Base-by-base conservation (phyloP, 2,113 vertebrate genomes). In the Urocynchramus pylzowi region DNA sequence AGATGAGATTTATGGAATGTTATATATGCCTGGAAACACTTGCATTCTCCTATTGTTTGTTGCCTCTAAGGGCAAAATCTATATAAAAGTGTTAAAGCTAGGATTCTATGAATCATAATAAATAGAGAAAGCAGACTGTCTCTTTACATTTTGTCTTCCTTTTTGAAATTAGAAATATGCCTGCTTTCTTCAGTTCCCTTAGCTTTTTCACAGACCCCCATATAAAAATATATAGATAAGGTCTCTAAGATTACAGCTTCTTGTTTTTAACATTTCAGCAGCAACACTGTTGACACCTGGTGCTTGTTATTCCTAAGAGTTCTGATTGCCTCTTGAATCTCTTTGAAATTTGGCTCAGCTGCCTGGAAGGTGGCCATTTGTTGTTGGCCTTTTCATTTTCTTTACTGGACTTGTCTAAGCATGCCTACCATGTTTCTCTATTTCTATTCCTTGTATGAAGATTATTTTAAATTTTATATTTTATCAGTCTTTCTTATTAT, bases 271-370 rank as follows among this genome's bases (percentile, higher is more conserved):
- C 41, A 27, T 83, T 90, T 83, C 41, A 90, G 53, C 18, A 57
- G 9, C 75, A 69, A 16, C 45, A 41, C 31, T 95, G 33, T 87
- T 5, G 5, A 89, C 92, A 94, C 90, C 94, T 93, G 88, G 67
- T 93, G n/a, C 90, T 94, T 92, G 63, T 94, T 95, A 92, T 90
- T 93, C 53, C 53, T 88, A 76, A 80, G 82, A 74, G 59, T 59
- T 85, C 67, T 96, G 88, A 92, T 92, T 93, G 67, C 71, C 88
- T 90, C 88, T 94, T 86, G 92, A 93, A 74, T 93, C 31, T 76
- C 82, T 85, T 73, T 41, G 90, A 61, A 96, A 83, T 93, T 92
- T 97, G 75, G 53, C 76, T 94, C 33, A 90, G 67, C 68, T 90
- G 75, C 33, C 83, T 96, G 67, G 75, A 94, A 86, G 71, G 10